Conservation (phyloP, 1,140 invertebrate genomes). For the Hermatobates lingyangjiaoensis region DNA sequence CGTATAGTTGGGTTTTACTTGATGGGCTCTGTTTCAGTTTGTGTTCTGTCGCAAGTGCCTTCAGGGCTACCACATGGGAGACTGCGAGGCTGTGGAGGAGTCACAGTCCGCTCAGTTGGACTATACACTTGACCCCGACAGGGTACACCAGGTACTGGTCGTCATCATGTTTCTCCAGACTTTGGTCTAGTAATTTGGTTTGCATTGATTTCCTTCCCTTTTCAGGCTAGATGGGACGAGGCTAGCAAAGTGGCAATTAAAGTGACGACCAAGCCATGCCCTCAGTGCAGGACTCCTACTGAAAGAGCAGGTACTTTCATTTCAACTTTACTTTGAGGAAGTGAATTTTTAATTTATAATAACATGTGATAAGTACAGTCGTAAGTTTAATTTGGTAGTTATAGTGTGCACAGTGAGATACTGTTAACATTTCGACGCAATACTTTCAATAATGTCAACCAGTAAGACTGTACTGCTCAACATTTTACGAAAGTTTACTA, state of each 20-base stretch:
- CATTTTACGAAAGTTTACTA: no score
- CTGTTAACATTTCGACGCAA: no score
- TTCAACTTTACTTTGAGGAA: conserved; percentile 1
- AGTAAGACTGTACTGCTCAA: no score
- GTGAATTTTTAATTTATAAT: no score
- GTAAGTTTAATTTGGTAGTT: no score
- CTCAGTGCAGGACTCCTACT: conserved; percentile 67
- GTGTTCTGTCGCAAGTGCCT: conserved; percentile 64
- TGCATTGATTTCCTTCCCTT: no score
- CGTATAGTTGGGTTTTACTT: no score
- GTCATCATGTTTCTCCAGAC: conserved; percentile 12
- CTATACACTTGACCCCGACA: conserved; percentile 39
- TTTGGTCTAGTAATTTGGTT: no score
- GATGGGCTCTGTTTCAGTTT: conserved; percentile 24
- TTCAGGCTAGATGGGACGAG: conserved; percentile 54
- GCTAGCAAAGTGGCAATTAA: conserved; percentile 53
- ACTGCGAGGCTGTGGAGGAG: conserved; percentile 32
- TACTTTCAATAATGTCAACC: no score
- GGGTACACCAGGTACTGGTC: conserved; percentile 28
- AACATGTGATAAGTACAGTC: no score
- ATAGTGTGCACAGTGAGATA: no score
- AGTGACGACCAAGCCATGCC: conserved; percentile 70
- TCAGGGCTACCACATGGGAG: conserved; percentile 60
- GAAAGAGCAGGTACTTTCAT: conserved; percentile 48
- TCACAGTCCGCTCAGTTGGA: conserved; percentile 21